Evolutionary conservation across 2,113 vertebrate species (phyloP).

Genomic region (Phylloscopus trochiloides): DNA sequence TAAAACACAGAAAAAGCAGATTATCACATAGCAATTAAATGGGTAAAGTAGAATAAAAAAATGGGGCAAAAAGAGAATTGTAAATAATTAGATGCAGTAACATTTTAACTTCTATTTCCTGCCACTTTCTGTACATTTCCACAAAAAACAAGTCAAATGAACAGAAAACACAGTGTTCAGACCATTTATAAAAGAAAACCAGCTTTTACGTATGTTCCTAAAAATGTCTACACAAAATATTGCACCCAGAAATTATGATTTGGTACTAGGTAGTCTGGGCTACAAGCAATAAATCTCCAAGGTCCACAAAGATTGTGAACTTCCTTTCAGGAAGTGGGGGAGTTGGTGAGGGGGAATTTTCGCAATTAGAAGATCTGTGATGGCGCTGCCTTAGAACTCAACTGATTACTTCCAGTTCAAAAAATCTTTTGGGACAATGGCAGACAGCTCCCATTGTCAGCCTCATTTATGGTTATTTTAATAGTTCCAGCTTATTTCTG

Average conservation of each 20-base stretch:
- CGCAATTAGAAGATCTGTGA: constrained; percentile 68
- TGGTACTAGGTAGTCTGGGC: not conserved
- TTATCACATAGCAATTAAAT: not conserved
- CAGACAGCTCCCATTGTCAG: constrained; percentile 78
- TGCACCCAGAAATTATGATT: not conserved
- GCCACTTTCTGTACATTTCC: not conserved
- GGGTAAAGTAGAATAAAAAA: not conserved
- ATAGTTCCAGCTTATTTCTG: constrained; percentile 70
- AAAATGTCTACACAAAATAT: not conserved
- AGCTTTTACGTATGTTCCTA: not conserved
- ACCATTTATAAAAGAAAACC: not conserved
- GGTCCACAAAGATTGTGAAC: constrained; percentile 1
- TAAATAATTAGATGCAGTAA: not conserved
- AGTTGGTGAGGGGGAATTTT: not conserved
- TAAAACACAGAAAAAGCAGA: not conserved
- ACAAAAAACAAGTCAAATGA: not conserved
- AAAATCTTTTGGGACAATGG: constrained; percentile 79
- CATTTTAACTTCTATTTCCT: not conserved
- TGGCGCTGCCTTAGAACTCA: constrained; percentile 66
- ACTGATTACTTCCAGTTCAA: constrained; percentile 83
- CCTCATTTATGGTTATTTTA: constrained; percentile 74
- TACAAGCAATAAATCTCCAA: not conserved
- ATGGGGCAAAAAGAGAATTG: not conserved
- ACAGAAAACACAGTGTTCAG: not conserved
- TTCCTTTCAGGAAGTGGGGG: constrained; percentile 23